Evolutionary conservation across 2,888 invertebrate genomes (phyloP).

Genomic region (Synergus japonicus): DNA sequence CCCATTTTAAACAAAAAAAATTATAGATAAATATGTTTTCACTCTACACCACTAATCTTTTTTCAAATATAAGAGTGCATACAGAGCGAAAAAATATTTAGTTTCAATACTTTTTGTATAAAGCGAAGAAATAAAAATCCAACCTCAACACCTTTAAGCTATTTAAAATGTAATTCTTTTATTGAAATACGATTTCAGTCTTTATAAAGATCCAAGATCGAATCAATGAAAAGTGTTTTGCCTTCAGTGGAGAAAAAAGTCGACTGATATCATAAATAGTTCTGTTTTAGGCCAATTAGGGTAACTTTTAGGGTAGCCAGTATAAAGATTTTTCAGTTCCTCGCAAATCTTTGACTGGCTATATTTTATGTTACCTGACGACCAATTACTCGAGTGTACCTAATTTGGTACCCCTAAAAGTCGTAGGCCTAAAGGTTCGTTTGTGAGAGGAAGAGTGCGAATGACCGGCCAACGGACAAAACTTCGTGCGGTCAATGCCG

Average conservation of each 20-base stretch:
- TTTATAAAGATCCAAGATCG: background rate
- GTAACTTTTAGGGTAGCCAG: background rate
- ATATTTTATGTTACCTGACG: conserved; percentile 29
- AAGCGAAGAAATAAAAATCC: too few relatives aligned
- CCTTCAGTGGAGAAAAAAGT: background rate
- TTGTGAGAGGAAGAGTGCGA: conserved; percentile 17
- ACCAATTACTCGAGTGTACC: conserved; percentile 19
- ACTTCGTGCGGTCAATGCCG: conserved; percentile 63
- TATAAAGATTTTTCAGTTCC: conserved; percentile 11
- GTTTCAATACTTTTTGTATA: too few relatives aligned
- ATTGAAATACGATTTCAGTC: background rate
- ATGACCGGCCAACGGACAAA: conserved; percentile 37
- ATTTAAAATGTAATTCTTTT: background rate
- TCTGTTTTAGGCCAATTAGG: background rate
- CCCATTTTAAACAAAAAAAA: too few relatives aligned
- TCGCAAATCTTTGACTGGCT: conserved; percentile 21
- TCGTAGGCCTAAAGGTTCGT: background rate
- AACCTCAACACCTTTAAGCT: too few relatives aligned
- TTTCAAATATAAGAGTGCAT: too few relatives aligned
- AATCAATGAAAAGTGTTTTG: background rate
- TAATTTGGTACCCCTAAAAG: conserved; percentile 16
- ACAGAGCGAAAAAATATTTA: too few relatives aligned
- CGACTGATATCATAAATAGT: background rate
- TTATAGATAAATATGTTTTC: too few relatives aligned
- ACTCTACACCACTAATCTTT: too few relatives aligned